Evolutionary conservation across 2,888 invertebrate genomes (phyloP), one percentile per base, ranked within the genome.

Genomic region (Hirtodrosophila trivittata): DNA sequence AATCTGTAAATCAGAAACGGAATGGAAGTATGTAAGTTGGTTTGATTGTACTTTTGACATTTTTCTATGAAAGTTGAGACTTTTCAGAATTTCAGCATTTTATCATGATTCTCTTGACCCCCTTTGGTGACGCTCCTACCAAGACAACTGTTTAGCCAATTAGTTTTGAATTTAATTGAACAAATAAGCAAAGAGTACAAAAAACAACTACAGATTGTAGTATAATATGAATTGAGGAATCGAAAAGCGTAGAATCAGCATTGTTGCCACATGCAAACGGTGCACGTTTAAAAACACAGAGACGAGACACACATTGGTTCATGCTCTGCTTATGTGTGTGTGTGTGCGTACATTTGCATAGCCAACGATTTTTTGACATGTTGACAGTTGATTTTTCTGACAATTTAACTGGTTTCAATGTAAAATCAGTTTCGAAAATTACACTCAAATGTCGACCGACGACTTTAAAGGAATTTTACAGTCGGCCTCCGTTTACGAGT

Each of bases 311-410:
- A 37, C 41, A 59, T 32, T 30, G 43, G 39, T 58, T 46, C 45
- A 51, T 21, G n/a, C 10, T n/a, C 32, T 65, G 55, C 63, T 32
- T 65, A 39, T 43, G 12, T 18, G 18, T 57, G 43, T 47, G 30
- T 42, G 21, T 42, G 21, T 33, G 30, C 71, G 57, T 72, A 62
- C 85, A 87, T 82, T 86, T 78, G 81, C 85, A 84, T 86, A 84
- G 76, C 76, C 87, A 78, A 75, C 85, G 85, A 81, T 85, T 89
- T 88, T 88, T 83, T 88, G 88, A 88, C 88, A 88, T 84, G 89
- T 88, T 88, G 88, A 88, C 89, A 88, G 89, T 86, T 88, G 88
- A 88, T 89, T 88, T 89, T 89, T 89, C 88, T 88, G 88, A 89
- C 88, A 88, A 88, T 88, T 88, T 89, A 88, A 89, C 89, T 89